phyloP scores from a whole-genome alignment of 2,113 vertebrate genomes.

The Zonotrichia leucophrys region DNA sequence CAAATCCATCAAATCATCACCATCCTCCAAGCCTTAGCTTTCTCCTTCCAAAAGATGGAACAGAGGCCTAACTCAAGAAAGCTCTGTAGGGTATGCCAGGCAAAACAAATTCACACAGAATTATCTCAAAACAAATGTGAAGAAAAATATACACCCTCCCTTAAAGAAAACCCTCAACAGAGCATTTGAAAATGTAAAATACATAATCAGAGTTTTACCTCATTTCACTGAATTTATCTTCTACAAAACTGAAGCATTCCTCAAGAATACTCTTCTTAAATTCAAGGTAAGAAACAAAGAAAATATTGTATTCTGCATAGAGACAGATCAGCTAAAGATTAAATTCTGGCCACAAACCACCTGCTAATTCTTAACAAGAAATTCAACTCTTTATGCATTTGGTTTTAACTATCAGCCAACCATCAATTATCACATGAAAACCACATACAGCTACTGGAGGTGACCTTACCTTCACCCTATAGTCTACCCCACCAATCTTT shows the following conservation, averaged over 20 bases:
- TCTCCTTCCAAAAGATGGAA: not conserved
- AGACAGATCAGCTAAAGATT: not conserved
- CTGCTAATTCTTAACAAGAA: slow-evolving; percentile 10
- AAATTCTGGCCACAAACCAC: not conserved
- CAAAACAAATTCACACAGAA: not conserved
- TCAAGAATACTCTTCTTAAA: not conserved
- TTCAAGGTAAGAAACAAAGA: not conserved
- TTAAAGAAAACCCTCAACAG: not conserved
- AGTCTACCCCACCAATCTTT: slow-evolving; percentile 59
- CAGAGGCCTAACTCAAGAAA: not conserved
- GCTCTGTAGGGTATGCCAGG: not conserved
- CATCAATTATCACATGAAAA: slow-evolving; percentile 40
- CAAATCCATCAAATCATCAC: slow-evolving; percentile 20
- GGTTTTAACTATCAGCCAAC: slow-evolving; percentile 44
- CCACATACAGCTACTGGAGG: not conserved
- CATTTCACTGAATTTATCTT: not conserved
- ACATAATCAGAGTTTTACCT: not conserved
- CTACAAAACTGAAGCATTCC: not conserved
- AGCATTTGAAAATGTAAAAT: not conserved
- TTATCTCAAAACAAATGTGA: not conserved
- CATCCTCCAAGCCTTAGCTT: not conserved
- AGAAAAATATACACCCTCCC: fast-evolving
- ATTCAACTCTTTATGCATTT: not conserved
- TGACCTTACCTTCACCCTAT: slow-evolving; percentile 73
- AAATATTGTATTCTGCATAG: not conserved